These are phyloP conservation scores for Rhinoderma darwinii DNA, from an alignment of 2,113 vertebrate species.

Conservation along the genomic window DNA sequence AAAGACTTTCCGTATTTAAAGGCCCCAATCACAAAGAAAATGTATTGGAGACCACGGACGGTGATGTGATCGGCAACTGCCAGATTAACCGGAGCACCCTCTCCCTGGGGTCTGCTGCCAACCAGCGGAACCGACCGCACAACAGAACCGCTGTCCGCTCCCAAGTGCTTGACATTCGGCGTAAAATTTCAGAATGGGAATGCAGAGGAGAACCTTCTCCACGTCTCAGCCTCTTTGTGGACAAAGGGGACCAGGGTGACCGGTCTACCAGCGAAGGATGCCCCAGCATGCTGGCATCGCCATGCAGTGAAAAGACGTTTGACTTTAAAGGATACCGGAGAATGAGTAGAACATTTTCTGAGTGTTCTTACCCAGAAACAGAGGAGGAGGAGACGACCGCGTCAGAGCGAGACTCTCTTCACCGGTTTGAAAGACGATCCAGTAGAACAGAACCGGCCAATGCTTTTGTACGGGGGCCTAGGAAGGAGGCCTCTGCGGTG, in stretches of 20 bases:
- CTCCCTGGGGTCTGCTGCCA: conserved; percentile 75
- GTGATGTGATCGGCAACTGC: conserved; percentile 73
- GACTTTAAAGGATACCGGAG: conserved; percentile 92
- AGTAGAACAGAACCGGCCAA: conserved; percentile 78
- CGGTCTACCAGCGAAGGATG: conserved; percentile 86
- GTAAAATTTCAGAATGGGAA: conserved; percentile 98
- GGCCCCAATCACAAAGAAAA: conserved; percentile 75
- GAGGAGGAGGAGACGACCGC: conserved; percentile 82
- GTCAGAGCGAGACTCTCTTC: conserved; percentile 80
- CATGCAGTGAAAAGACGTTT: conserved; percentile 92
- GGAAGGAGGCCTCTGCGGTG: conserved; percentile 92
- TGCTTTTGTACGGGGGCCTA: conserved; percentile 77
- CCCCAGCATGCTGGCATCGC: conserved; percentile 87
- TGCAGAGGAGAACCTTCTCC: conserved; percentile 81
- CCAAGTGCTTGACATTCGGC: conserved; percentile 83
- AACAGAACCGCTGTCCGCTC: conserved; percentile 75
- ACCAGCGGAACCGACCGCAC: conserved; percentile 77
- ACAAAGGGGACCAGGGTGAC: conserved; percentile 81
- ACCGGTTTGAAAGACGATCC: conserved; percentile 83
- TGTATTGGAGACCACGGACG: conserved; percentile 66
- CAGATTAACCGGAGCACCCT: conserved; percentile 81
- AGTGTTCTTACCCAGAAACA: conserved; percentile 92
- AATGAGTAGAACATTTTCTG: conserved; percentile 95
- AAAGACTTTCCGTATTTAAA: conserved; percentile 83
- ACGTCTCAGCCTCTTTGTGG: conserved; percentile 84